Percentiles rank a stretch among this genome's conserved stretches.
phyloP scores from a whole-genome alignment of 2,113 vertebrate genomes.

The Eubucco bourcierii region DNA sequence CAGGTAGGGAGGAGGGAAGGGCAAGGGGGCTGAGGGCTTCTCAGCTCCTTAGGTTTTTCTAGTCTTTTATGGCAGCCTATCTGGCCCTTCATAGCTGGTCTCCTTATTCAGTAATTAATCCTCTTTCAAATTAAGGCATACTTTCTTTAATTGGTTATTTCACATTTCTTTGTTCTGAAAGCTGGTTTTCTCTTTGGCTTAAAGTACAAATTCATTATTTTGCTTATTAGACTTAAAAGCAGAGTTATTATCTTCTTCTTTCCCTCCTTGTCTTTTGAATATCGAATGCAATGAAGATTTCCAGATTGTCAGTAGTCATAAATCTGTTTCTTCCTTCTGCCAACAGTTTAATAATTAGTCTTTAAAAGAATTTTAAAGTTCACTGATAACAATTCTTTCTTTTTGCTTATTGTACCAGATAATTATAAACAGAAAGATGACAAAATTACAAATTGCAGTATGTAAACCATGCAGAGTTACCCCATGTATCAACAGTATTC shows the following conservation, averaged over 20 bases:
- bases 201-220: constrained; percentile 46
- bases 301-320: constrained; percentile 62
- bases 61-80: background rate
- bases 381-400: constrained; percentile 37
- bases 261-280: constrained; percentile 50
- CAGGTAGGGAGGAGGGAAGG: background rate
- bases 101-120: background rate
- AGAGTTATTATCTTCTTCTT: constrained; percentile 33
- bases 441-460: background rate
- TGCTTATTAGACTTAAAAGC: constrained; percentile 50
- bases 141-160: constrained; percentile 17
- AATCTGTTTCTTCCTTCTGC: constrained; percentile 64
- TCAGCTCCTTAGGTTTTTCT: background rate
- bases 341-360: constrained; percentile 45
- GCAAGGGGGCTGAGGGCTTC: background rate
- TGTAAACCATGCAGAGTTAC: background rate
- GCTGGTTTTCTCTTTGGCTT: constrained; percentile 24
- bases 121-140: constrained; percentile 22
- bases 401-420: constrained; percentile 20
- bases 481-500: background rate
- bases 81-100: background rate
- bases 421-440: constrained; percentile 19
- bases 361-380: constrained; percentile 45
- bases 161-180: constrained; percentile 25
- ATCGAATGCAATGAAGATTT: constrained; percentile 49